Percentiles rank a stretch among this genome's conserved stretches.
These are phyloP conservation scores for Stenchaetothrips biformis DNA, from an alignment of 2,888 invertebrate species.

Conservation along the genomic window DNA sequence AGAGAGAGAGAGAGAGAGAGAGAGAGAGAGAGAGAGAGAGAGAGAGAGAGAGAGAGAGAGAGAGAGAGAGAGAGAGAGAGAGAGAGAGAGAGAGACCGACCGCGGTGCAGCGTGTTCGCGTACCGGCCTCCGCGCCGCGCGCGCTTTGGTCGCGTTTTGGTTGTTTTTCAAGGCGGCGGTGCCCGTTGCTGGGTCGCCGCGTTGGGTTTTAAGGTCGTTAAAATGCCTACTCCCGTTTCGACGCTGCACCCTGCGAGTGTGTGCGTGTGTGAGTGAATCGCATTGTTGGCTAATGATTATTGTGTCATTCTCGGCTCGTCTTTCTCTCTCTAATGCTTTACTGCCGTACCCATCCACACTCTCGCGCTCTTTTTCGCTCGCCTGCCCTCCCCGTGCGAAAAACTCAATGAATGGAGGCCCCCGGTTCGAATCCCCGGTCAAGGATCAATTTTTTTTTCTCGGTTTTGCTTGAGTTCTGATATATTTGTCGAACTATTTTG, in stretches of 20 bases:
- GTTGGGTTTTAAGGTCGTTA: conserved; percentile 1
- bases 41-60: conserved; percentile 16
- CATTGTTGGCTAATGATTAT: conserved; percentile 23
- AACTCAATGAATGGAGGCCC: too few species aligned
- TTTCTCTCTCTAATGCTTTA: too few species aligned
- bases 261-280: not conserved
- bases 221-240: not conserved
- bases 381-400: too few species aligned
- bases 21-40: conserved; percentile 10
- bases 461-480: too few species aligned
- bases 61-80: not conserved
- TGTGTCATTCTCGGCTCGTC: conserved; percentile 22
- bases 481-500: too few species aligned
- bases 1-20: not conserved
- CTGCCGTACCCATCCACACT: too few species aligned
- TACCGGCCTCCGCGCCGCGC: too few species aligned
- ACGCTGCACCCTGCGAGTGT: not conserved
- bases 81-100: not conserved
- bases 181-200: not conserved
- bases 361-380: too few species aligned
- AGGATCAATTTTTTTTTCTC: too few species aligned
- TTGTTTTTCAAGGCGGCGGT: not conserved
- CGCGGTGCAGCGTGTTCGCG: too few species aligned
- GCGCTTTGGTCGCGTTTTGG: not conserved
- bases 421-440: too few species aligned